Evolutionary conservation across 2,797 vertebrate species (phyloP), one percentile per base, ranked within the genome.

Genomic region (Apogon talboti): DNA sequence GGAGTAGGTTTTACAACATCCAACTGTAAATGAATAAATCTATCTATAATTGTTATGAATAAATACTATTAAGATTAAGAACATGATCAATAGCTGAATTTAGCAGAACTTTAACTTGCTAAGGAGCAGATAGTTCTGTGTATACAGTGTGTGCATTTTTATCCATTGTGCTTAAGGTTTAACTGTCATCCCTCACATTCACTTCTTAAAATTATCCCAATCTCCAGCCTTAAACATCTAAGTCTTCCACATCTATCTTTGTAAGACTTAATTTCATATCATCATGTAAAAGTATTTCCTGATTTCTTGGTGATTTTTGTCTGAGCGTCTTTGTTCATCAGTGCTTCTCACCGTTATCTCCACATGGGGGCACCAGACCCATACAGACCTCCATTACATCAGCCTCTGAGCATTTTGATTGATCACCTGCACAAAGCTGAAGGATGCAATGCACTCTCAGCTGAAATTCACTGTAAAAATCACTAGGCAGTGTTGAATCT

Each of bases 281-380:
- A 28, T 28, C 6, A 6, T 28, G 24, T 28, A 5, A 28, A 28
- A 28, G 4, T 4, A 5, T 28, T 28, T 28, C 6, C 6, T 28
- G 4, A 28, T 28, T 40, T 28, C 6, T 30, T 40, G 5, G 0
- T 13, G 7, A 46, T 21, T 5, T 13, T 57, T 65, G n/a, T 13
- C 37, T 47, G 30, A 19, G 6, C 50, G 3, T 14, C 8, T 28
- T 5, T 16, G 12, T 8, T n/a, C 7, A 79, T 74, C 53, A 49
- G 37, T 87, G 54, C 52, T 53, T 0, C 15, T 2, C 16, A 13
- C 0, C 6, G 21, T 30, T 45, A 1, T 24, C 7, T 28, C 76
- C 88, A 82, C 72, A 47, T 49, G 50, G 72, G 72, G 79, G 82
- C 84, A 50, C 30, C 59, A 70, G 62, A 4, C 1, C 8, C 35